Conservation (phyloP, 64 coral and sea anemone genomes). For the Actinia tenebrosa region DNA sequence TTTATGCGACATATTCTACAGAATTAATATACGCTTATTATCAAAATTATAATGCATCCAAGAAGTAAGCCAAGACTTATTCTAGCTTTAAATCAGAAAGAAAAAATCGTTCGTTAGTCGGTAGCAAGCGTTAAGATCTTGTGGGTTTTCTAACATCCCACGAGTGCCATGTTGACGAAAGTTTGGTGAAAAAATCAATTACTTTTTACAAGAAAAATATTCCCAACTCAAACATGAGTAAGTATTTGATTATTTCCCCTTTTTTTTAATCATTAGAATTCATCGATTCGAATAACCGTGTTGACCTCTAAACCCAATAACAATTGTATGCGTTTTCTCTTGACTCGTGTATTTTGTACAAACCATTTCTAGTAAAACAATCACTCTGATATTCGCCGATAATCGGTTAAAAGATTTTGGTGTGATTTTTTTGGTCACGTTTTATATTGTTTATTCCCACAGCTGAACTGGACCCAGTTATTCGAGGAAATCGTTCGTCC, state of each 20-base stretch:
- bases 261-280: not conserved
- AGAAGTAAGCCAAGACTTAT: not conserved
- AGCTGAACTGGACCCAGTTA: not conserved
- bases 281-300: too few species aligned
- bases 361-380: too few species aligned
- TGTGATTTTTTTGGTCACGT: not conserved
- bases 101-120: too few species aligned
- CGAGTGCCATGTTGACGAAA: not conserved
- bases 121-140: too few species aligned
- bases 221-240: not conserved
- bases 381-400: too few species aligned
- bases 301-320: too few species aligned
- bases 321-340: too few species aligned
- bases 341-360: too few species aligned
- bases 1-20: not conserved
- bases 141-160: not conserved
- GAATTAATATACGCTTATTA: not conserved
- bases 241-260: not conserved
- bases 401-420: too few species aligned
- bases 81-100: too few species aligned
- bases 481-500: conserved; percentile 8
- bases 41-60: not conserved
- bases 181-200: not conserved
- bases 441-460: not conserved
- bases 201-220: not conserved